phyloP scores from a whole-genome alignment of 1,140 invertebrate genomes.

The Macrostomum lignano region DNA sequence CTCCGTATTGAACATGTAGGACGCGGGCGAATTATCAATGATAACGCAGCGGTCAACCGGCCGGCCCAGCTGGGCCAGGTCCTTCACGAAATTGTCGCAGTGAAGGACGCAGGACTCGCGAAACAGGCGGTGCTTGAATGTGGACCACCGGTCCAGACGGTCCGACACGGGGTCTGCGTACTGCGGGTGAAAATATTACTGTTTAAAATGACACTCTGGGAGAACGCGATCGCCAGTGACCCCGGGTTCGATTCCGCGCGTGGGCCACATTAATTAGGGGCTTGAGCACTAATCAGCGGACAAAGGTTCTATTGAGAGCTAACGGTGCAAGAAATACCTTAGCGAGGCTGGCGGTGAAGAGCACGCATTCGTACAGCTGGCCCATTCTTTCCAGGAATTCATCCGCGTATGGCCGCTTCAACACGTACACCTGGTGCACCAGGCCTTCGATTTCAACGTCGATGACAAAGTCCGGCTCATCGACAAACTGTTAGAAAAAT shows the following conservation, averaged over 20 bases:
- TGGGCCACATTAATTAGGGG: no score
- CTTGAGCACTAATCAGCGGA: no score
- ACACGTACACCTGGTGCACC: constrained; percentile 90
- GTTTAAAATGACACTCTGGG: no score
- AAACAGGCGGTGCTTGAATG: constrained; percentile 78
- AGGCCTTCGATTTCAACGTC: constrained; percentile 97
- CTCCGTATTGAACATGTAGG: constrained; percentile 98
- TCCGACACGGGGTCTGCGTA: constrained; percentile 98
- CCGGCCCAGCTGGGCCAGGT: constrained; percentile 77
- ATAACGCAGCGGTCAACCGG: constrained; percentile 86
- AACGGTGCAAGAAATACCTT: constrained; percentile 46
- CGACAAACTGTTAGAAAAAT: constrained; percentile 85
- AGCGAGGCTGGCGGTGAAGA: constrained; percentile 90
- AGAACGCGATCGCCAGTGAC: no score
- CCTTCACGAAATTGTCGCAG: constrained; percentile 96
- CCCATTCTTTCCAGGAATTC: constrained; percentile 92
- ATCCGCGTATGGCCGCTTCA: constrained; percentile 94
- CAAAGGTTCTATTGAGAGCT: no score
- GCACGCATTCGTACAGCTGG: constrained; percentile 87
- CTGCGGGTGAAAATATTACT: constrained; percentile 28
- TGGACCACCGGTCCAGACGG: constrained; percentile 81
- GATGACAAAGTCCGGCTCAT: constrained; percentile 97
- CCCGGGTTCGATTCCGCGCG: no score
- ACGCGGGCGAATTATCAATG: constrained; percentile 94
- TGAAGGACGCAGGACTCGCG: constrained; percentile 98